These are phyloP conservation scores for Anniella stebbinsi DNA, from an alignment of 2,797 vertebrate genomes.

Conservation along the genomic window DNA sequence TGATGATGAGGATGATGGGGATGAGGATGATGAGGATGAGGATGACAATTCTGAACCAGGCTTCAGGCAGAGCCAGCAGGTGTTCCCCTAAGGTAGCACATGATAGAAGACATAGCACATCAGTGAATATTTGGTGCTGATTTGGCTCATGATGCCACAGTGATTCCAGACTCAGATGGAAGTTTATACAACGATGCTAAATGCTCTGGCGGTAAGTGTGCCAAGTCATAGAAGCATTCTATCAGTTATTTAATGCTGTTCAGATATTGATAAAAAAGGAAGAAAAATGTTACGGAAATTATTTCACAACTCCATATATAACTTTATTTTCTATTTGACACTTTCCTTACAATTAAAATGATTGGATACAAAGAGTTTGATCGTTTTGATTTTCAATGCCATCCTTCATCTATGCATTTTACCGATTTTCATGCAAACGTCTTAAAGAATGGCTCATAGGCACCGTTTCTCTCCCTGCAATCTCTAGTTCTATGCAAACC, in stretches of 20 bases:
- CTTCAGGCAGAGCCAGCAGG: too few relatives aligned
- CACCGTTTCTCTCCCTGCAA: neutral
- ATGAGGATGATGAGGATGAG: too few relatives aligned
- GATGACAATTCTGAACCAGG: too few relatives aligned
- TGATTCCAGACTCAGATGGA: neutral
- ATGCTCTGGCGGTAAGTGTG: neutral
- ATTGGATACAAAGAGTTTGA: neutral
- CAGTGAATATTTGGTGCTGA: too few relatives aligned
- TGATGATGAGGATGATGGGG: too few relatives aligned
- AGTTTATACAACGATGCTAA: neutral
- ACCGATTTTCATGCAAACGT: neutral
- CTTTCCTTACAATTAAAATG: neutral
- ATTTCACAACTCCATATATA: neutral
- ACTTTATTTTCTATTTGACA: neutral
- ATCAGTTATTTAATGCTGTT: neutral
- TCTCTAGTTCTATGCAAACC: neutral
- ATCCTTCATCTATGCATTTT: constrained; percentile 4
- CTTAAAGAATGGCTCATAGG: neutral
- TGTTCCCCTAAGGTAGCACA: too few relatives aligned
- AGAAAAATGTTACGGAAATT: neutral
- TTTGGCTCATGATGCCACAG: neutral
- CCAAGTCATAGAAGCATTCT: neutral
- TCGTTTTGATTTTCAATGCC: neutral
- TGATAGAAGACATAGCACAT: too few relatives aligned
- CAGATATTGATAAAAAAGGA: neutral